Evolutionary conservation across 53 echinoderm and acorn worm genomes (phyloP).

Genomic region (Stichopus horrens): DNA sequence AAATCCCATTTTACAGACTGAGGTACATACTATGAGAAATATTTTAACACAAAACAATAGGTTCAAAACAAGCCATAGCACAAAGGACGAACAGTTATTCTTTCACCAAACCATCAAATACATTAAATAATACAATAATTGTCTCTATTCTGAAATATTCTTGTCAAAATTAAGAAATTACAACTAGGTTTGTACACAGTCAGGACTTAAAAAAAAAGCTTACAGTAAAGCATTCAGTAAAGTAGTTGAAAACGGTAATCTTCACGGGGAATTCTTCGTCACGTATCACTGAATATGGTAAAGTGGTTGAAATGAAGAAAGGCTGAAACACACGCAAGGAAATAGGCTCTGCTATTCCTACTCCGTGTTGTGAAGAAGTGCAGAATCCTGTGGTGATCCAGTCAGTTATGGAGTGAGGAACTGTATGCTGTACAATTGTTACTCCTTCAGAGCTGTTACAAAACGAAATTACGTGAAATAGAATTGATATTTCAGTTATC

Average conservation of each 20-base stretch:
- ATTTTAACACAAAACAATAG: too few species aligned
- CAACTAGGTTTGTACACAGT: too few species aligned
- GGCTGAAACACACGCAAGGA: constrained; percentile 82
- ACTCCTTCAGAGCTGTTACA: neutral
- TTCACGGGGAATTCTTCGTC: constrained; percentile 75
- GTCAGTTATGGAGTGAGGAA: constrained; percentile 93
- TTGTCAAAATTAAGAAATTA: too few species aligned
- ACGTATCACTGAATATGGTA: constrained; percentile 89
- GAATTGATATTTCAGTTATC: neutral
- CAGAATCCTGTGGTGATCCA: constrained; percentile 91
- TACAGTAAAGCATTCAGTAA: constrained; percentile 75
- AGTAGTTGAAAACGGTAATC: constrained; percentile 88
- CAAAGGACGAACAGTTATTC: too few species aligned
- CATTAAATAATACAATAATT: too few species aligned
- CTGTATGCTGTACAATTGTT: constrained; percentile 19
- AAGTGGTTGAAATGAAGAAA: constrained; percentile 85
- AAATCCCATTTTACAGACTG: too few species aligned
- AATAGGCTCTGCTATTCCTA: constrained; percentile 74
- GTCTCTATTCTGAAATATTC: too few species aligned
- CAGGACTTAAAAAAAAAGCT: constrained; percentile 28
- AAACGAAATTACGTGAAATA: neutral
- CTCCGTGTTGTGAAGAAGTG: constrained; percentile 65
- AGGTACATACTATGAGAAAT: too few species aligned
- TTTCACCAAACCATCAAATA: too few species aligned
- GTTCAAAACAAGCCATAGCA: too few species aligned